Percentiles rank a stretch among this genome's conserved stretches.
Evolutionary conservation across 1,140 invertebrate species (phyloP).

Genomic region (Camponotus floridanus): DNA sequence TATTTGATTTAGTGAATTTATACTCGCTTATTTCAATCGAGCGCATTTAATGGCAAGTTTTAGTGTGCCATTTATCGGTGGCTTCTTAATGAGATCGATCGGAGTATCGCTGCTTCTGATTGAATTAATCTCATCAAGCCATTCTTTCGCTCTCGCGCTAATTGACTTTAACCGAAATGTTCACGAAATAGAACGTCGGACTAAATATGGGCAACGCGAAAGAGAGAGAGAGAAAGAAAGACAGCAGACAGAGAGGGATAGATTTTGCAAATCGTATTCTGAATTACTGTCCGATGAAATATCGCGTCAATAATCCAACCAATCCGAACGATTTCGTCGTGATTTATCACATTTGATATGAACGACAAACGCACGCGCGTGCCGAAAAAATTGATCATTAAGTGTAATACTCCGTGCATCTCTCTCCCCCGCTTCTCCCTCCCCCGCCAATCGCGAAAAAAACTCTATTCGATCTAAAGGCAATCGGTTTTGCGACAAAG

Average conservation of each 20-base stretch:
- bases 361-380: constrained; percentile 24
- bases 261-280: constrained; percentile 23
- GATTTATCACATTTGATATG: constrained; percentile 52
- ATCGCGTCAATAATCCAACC: constrained; percentile 53
- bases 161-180: constrained; percentile 32
- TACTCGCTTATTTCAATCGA: constrained; percentile 16
- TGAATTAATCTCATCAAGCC: constrained; percentile 33
- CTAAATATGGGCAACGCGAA: constrained; percentile 13
- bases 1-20: constrained; percentile 18
- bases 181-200: constrained; percentile 29
- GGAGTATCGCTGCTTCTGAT: constrained; percentile 10
- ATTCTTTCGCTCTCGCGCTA: constrained; percentile 25
- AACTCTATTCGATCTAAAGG: constrained; percentile 54
- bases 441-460: not conserved
- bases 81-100: constrained; percentile 44
- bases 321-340: constrained; percentile 42
- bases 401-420: constrained; percentile 41
- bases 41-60: constrained; percentile 6
- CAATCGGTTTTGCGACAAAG: constrained; percentile 59
- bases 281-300: constrained; percentile 46
- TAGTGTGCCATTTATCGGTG: constrained; percentile 11
- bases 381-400: constrained; percentile 55
- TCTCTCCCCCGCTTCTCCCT: not conserved
- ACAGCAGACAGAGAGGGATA: no score
- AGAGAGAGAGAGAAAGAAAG: not conserved